A percentile compares a stretch with the other conserved stretches of the same genome.
These are phyloP conservation scores for Plemyria rubiginata DNA, from an alignment of 2,888 invertebrate species.

Conservation along the genomic window DNA sequence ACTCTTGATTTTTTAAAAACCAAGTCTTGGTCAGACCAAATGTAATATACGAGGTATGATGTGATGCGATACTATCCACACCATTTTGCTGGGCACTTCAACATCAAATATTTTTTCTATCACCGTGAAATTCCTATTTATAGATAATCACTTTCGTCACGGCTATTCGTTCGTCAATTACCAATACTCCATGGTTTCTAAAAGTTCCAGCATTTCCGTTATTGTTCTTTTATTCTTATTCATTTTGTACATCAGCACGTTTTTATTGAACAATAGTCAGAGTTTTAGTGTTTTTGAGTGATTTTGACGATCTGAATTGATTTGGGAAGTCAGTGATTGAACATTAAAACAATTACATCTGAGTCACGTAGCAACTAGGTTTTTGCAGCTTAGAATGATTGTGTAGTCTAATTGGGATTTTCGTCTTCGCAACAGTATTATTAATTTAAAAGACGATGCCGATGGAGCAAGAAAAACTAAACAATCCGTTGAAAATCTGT, in stretches of 20 bases:
- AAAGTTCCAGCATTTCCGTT: slow-evolving; percentile 44
- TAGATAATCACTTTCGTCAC: slow-evolving; percentile 49
- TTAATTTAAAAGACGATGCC: too few species aligned
- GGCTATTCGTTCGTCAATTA: slow-evolving; percentile 51
- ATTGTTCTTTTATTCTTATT: slow-evolving; percentile 36
- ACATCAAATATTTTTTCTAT: slow-evolving; percentile 34
- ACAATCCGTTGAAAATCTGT: too few species aligned
- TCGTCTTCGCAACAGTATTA: too few species aligned
- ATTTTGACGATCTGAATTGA: not conserved
- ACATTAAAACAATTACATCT: not conserved
- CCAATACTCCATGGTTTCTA: slow-evolving; percentile 55
- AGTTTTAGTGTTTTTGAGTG: slow-evolving; percentile 17
- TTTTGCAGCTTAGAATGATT: not conserved
- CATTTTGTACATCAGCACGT: slow-evolving; percentile 37
- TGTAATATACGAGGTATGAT: too few species aligned
- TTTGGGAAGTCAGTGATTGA: not conserved
- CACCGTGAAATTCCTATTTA: slow-evolving; percentile 48
- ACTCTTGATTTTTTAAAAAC: not conserved
- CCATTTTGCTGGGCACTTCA: slow-evolving; percentile 12
- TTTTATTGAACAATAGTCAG: slow-evolving; percentile 42
- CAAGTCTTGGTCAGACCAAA: not conserved
- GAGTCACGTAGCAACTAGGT: not conserved
- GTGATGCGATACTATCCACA: not conserved
- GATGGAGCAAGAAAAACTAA: too few species aligned
- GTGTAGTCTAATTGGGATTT: too few species aligned